A percentile compares a stretch with the other conserved stretches of the same genome.
Conservation (phyloP, 92 coral and sea anemone genomes). For the Epizoanthus rinbou region DNA sequence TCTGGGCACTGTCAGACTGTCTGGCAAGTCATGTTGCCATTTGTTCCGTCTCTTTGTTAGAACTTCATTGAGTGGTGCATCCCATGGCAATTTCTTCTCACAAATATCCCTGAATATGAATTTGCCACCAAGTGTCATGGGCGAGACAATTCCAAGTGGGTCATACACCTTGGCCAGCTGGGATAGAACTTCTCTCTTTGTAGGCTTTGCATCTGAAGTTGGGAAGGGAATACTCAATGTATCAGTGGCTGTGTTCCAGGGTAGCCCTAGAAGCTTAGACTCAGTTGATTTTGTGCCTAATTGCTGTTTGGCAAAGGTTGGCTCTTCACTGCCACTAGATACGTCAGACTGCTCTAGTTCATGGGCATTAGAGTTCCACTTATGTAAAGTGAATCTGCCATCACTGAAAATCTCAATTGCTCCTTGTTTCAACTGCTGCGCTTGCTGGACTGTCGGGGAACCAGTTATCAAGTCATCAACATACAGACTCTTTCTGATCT, state of each 20-base stretch:
- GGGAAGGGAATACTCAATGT: conserved; percentile 28
- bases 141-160: conserved; percentile 3
- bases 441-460: conserved; percentile 18
- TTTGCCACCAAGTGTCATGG: conserved; percentile 1
- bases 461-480: conserved; percentile 26
- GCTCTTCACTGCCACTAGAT: neutral
- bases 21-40: conserved; percentile 1
- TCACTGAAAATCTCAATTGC: conserved; percentile 36
- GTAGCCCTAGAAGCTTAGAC: conserved; percentile 6
- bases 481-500: conserved; percentile 40
- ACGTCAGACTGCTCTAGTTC: neutral
- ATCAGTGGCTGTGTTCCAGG: conserved; percentile 1
- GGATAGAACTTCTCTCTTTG: conserved; percentile 24
- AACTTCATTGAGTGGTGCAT: conserved; percentile 20
- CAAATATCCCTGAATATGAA: neutral
- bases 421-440: conserved; percentile 23
- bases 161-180: neutral
- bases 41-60: conserved; percentile 9
- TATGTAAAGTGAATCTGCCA: conserved; percentile 37
- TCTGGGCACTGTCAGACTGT: neutral
- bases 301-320: conserved; percentile 5
- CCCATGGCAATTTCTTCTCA: conserved; percentile 22
- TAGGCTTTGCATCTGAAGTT: neutral
- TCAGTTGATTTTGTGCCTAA: neutral
- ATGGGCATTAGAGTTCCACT: conserved; percentile 36